Conservation (phyloP, 2,113 vertebrate species). For the Chaetops frenatus region DNA sequence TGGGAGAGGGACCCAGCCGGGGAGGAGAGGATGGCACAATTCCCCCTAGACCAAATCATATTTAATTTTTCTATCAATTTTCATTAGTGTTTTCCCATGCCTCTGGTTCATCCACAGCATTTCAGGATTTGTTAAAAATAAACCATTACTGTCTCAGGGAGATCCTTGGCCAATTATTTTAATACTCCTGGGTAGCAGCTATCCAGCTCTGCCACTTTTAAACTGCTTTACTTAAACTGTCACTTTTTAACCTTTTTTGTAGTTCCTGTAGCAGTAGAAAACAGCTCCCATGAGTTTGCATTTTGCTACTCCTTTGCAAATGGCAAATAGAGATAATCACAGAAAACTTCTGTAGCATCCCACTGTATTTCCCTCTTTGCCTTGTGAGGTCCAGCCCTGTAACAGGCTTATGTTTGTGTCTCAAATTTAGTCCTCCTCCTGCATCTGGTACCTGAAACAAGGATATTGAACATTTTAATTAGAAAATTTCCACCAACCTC, state of each 20-base stretch:
- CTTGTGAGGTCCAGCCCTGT: neutral
- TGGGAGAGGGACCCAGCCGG: neutral
- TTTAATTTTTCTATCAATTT: constrained; percentile 22
- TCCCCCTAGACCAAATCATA: neutral
- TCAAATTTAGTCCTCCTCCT: neutral
- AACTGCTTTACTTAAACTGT: neutral
- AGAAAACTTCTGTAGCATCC: neutral
- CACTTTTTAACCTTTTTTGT: constrained; percentile 11
- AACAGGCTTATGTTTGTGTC: neutral
- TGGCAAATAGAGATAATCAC: neutral
- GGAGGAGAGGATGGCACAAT: neutral
- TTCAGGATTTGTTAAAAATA: constrained; percentile 34
- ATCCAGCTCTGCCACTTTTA: neutral
- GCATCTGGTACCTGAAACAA: neutral
- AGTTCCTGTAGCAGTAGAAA: neutral
- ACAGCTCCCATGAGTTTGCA: neutral
- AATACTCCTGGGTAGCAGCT: constrained; percentile 40
- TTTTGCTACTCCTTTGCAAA: neutral
- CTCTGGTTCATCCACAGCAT: neutral
- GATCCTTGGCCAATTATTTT: constrained; percentile 38
- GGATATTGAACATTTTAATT: neutral
- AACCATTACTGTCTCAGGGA: neutral
- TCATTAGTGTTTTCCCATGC: constrained; percentile 4
- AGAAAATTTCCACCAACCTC: neutral
- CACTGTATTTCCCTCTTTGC: neutral